phyloP scores from a whole-genome alignment of 2,888 invertebrate species.

The Drosophila algonquin region DNA sequence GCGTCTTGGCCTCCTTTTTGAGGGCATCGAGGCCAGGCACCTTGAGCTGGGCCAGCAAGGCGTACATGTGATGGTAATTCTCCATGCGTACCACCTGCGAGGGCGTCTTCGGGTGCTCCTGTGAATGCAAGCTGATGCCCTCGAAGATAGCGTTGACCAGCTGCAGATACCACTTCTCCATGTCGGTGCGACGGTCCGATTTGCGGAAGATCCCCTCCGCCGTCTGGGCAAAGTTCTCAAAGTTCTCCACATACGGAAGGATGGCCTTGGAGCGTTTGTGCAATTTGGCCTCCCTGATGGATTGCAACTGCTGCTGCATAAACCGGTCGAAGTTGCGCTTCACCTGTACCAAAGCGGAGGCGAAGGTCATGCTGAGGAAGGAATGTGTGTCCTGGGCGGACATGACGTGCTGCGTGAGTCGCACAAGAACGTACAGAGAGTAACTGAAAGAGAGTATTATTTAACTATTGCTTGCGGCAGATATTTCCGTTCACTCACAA shows the following conservation, averaged over 20 bases:
- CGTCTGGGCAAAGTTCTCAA: conserved; percentile 94
- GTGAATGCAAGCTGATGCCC: conserved; percentile 90
- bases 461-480: background rate
- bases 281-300: conserved; percentile 90
- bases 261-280: conserved; percentile 91
- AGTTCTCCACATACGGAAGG: conserved; percentile 93
- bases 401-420: conserved; percentile 96
- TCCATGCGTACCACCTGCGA: conserved; percentile 96
- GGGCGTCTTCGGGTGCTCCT: conserved; percentile 95
- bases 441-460: conserved; percentile 86
- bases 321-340: conserved; percentile 96
- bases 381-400: conserved; percentile 94
- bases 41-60: conserved; percentile 93
- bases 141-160: conserved; percentile 93
- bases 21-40: conserved; percentile 93
- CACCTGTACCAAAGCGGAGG: conserved; percentile 92
- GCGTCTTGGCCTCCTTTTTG: conserved; percentile 94
- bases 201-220: conserved; percentile 94
- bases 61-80: conserved; percentile 97
- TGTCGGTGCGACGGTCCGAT: conserved; percentile 93
- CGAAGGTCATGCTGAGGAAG: conserved; percentile 94
- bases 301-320: conserved; percentile 92
- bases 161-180: conserved; percentile 95
- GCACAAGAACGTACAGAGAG: conserved; percentile 96
- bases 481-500: conserved; percentile 88